Base-by-base conservation (phyloP, 2,797 vertebrate species). In the Anabas testudineus region DNA sequence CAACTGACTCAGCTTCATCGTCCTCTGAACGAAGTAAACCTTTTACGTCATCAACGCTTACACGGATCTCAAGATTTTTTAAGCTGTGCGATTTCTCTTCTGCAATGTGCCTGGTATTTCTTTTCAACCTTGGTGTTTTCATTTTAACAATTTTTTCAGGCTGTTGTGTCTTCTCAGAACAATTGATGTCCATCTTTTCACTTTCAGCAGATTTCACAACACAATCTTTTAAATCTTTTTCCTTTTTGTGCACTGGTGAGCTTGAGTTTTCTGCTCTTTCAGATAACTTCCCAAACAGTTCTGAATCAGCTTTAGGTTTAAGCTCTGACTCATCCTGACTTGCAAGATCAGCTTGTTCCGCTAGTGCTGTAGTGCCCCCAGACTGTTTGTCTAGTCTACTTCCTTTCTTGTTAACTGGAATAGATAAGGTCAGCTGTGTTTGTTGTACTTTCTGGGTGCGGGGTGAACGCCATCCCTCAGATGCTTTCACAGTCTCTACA, bases 381-480 rank as follows among this genome's bases (percentile, higher is more conserved):
- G 83, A 75, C 0, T 65, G 85, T 91, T 95, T 93, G 19, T 99
- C 97, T 0, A 82, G 90, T 88, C 90, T 96, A 19, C 91, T 90
- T 73, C 91, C 94, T 91, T 96, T 99, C 68, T 94, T 96, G 65
- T 91, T 94, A 1, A 92, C 89, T 19, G 88, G 46, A 70, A 92
- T 56, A 64, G 92, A 82, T 61, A 84, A 80, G 14, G 91, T 82
- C 36, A 79, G 16, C 55, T 94, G 92, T 61, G 87, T 55, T 45
- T 92, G 93, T n/a, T 91, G 90, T 2, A 90, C 49, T 82, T 97
- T 99, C 73, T 97, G 97, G 10, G 95, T 95, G 2, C 96, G 91
- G 0, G 97, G 96, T 48, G 97, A 98, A 19, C 96, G 93, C 96
- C 96, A 97, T 0, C 96, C 96, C 66, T 99, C 97, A 3, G 90